Conservation (phyloP, 2,797 vertebrate genomes). For the Meriones psammophilus region DNA sequence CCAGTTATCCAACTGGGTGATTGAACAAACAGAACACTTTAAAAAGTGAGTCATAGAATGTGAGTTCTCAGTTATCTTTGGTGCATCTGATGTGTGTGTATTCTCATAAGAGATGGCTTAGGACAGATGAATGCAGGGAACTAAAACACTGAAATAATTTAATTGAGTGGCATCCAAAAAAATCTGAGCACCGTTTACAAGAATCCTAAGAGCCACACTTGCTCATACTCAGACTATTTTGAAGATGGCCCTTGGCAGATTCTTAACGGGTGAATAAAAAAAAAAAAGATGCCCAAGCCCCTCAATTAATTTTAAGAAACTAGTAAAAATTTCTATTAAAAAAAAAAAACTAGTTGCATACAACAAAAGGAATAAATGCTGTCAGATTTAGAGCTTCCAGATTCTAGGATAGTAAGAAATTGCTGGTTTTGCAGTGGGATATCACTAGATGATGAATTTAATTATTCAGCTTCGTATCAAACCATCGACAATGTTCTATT, state of each 20-base stretch:
- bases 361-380: background rate
- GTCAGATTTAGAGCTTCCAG: background rate
- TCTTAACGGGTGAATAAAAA: background rate
- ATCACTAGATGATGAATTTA: background rate
- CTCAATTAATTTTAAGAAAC: background rate
- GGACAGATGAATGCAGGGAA: background rate
- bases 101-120: background rate
- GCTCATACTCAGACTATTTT: background rate
- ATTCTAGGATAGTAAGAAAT: background rate
- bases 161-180: background rate
- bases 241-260: background rate
- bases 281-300: background rate
- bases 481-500: background rate
- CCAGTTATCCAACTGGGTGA: background rate
- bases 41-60: background rate
- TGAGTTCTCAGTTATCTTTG: background rate
- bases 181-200: conserved; percentile 34
- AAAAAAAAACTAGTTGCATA: background rate
- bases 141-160: background rate
- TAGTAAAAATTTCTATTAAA: background rate
- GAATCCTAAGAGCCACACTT: background rate
- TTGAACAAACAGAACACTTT: background rate
- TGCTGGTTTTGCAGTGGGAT: background rate
- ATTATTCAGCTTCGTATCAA: background rate
- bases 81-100: background rate